Base-by-base conservation (phyloP, 2,113 vertebrate species). In the Alectura lathami region DNA sequence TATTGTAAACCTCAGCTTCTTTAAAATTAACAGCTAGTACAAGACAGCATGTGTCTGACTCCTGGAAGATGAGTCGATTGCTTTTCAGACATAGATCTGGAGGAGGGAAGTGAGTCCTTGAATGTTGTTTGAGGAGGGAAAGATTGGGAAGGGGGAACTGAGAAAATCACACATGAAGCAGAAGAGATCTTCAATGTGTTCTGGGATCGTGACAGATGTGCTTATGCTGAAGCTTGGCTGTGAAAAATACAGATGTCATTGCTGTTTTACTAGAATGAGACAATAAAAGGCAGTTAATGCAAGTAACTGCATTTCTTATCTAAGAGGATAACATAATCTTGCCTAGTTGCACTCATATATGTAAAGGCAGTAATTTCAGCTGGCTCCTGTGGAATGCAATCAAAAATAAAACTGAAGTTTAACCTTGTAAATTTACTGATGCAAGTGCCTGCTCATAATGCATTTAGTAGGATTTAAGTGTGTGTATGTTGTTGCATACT, bases 21-120 rank as follows among this genome's bases (percentile, higher is more conserved):
- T 81, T 78, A 70, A 84, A 95, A 96, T 97, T 86, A 96, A 76
- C 76, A 86, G 42, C 40, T 64, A 57, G 56, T 81, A 83, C 47
- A 68, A 75, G 83, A 78, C 86, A 78, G 15, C 83, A 72, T 64
- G 79, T 17, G 30, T 86, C 87, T 70, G 59, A 43, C 11, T 24
- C 60, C 83, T 81, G 60, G 72, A 90, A 68, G 76, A 64, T 34
- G 72, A 68, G 30, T 53, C n/a, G 10, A 90, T 87, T 88, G 80
- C 69, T 95, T 89, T 72, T 88, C 64, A 85, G 79, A 82, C 47
- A 26, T 9, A 72, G 64, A 70, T 83, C 51, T 75, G 14, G 8
- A 4, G 12, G 18, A 90, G 48, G 17, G 62, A 88, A 86, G 42
- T 45, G 51, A 54, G 54, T 83, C 85, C 92, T 89, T 91, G 92